A percentile compares a stretch with the other conserved stretches of the same genome.
Evolutionary conservation across 2,113 vertebrate genomes (phyloP).

Genomic region (Megatriorchis doriae): DNA sequence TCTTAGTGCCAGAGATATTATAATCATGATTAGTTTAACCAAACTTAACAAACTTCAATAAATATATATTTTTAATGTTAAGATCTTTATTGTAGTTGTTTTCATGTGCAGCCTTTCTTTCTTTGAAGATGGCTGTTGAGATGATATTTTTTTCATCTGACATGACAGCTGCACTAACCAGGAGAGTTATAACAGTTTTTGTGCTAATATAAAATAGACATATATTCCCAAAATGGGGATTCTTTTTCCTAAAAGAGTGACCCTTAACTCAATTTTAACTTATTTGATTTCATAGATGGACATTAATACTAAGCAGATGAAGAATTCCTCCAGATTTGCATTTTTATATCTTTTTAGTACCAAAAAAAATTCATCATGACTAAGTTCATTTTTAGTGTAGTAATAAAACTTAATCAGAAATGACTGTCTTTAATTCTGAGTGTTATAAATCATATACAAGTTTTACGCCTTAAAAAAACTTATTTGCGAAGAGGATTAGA

Average conservation of each 20-base stretch:
- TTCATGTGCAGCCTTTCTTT: not conserved
- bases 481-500: not conserved
- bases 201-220: not conserved
- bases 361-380: not conserved
- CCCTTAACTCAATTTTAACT: not conserved
- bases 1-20: not conserved
- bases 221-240: not conserved
- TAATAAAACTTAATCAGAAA: slow-evolving; percentile 15
- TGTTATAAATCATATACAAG: not conserved
- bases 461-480: not conserved
- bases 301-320: not conserved
- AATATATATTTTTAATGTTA: not conserved
- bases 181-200: not conserved
- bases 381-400: not conserved
- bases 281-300: not conserved
- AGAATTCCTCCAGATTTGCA: slow-evolving; percentile 19
- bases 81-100: not conserved
- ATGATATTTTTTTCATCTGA: not conserved
- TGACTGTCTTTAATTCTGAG: not conserved
- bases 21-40: not conserved
- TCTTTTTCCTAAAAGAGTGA: not conserved
- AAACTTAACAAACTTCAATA: not conserved
- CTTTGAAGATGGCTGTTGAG: not conserved
- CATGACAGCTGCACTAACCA: not conserved
- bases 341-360: not conserved